Evolutionary conservation across 2,113 vertebrate genomes (phyloP), one percentile per base, ranked within the genome.

Genomic region (Apodemus sylvaticus): DNA sequence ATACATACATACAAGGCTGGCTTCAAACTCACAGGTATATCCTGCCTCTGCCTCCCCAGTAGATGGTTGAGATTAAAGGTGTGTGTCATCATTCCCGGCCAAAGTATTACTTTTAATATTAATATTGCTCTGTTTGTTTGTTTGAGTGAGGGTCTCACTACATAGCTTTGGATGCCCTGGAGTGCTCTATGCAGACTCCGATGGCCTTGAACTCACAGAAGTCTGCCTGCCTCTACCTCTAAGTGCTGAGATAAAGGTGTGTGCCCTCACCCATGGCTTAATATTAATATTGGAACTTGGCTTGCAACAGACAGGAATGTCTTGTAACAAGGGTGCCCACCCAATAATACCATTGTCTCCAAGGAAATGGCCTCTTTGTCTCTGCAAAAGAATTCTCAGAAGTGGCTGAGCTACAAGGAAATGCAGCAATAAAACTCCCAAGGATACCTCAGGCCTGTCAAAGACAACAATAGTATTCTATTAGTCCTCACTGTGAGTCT

Each of bases 301-400:
- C n/a, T 90, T 86, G 34, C 66, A 78, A 70, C 19, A 86, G 74
- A 55, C 12, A 87, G 83, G 74, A 58, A 26, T 76, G 68, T 83
- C 93, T 68, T 51, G 9, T 79, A 42, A 96, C 53, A 48, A 86
- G 74, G 13, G n/a, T 86, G 5, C 51, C 68, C 74, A n/a, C 51
- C 68, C 74, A n/a, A 12, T 29, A 39, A 16, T 91, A 88, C 78
- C 29, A 3, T 79, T 48, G 51, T 86, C 73, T 88, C 58, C n/a
- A 77, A 96, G 42, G 24, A 53, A 74, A 36, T 77, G 71, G 55
- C 34, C 89, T 89, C 62, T 94, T 86, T 89, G 90, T 90, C 62
- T 94, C 39, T 51, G 58, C 92, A 89, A 87, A 92, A 94, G 79
- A 96, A 95, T 94, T 86, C 79, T 88, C 83, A 90, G 45, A 45